Evolutionary conservation across 2,797 vertebrate species (phyloP).

Genomic region (Steatocranus sp.): DNA sequence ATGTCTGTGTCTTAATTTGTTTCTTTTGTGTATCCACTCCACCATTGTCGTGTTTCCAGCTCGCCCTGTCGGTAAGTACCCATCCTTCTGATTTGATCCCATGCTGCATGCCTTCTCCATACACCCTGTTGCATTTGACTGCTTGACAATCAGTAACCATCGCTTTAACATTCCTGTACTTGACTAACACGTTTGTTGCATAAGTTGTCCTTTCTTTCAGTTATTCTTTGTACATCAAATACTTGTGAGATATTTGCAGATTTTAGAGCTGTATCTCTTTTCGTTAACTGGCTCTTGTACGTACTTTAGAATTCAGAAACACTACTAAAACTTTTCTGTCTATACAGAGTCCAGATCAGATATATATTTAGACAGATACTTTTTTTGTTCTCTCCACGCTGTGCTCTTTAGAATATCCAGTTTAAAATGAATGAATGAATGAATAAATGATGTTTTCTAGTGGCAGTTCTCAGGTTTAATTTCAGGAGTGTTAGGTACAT

Average conservation of each 20-base stretch:
- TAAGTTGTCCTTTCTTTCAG: background rate
- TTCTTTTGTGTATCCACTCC: conserved; percentile 83
- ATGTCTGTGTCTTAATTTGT: conserved; percentile 45
- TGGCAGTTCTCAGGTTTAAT: background rate
- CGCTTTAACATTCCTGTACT: conserved; percentile 55
- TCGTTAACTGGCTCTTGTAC: background rate
- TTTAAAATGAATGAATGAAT: background rate
- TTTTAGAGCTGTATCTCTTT: background rate
- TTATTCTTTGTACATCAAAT: background rate
- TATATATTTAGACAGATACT: background rate
- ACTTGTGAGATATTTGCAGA: background rate
- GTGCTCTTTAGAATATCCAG: background rate
- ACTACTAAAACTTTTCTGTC: background rate
- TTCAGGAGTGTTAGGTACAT: background rate
- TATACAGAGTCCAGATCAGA: background rate
- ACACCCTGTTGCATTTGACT: conserved; percentile 35
- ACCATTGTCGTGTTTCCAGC: conserved; percentile 98
- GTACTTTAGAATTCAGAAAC: background rate
- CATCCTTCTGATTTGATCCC: conserved; percentile 87
- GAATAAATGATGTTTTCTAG: background rate
- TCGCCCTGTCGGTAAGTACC: conserved; percentile 98
- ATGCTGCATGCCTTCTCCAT: conserved; percentile 82
- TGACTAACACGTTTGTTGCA: conserved; percentile 35
- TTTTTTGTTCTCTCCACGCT: background rate
- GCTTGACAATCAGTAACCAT: conserved; percentile 56